A percentile compares a stretch with the other conserved stretches of the same genome.
Evolutionary conservation across 2,888 invertebrate genomes (phyloP).

Genomic region (Papilio protenor): DNA sequence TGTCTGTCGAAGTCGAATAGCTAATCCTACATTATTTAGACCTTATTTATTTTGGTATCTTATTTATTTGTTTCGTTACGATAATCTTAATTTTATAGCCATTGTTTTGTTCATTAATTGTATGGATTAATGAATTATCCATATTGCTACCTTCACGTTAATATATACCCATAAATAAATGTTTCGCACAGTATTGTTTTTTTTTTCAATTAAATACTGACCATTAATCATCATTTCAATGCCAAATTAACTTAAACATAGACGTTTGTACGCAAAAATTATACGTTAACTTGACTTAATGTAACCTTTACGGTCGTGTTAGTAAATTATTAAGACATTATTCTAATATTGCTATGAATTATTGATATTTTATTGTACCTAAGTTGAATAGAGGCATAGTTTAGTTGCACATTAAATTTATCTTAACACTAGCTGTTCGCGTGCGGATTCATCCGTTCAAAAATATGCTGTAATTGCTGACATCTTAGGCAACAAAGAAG

Average conservation of each 20-base stretch:
- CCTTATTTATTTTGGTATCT: background rate
- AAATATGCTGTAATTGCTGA: too few relatives aligned
- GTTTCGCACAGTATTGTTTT: constrained; percentile 4
- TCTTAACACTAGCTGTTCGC: too few relatives aligned
- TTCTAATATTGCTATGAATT: constrained; percentile 15
- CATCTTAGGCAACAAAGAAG: too few relatives aligned
- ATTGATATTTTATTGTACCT: constrained; percentile 14
- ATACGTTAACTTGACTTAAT: constrained; percentile 37
- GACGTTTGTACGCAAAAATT: constrained; percentile 22
- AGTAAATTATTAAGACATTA: constrained; percentile 38
- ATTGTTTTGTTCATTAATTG: background rate
- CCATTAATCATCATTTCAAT: constrained; percentile 35
- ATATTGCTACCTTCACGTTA: background rate
- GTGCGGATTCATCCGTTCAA: too few relatives aligned
- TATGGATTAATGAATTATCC: background rate
- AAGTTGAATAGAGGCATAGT: background rate
- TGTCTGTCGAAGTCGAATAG: constrained; percentile 16
- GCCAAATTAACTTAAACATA: constrained; percentile 16
- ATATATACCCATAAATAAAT: constrained; percentile 6
- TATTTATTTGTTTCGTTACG: background rate
- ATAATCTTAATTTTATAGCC: background rate
- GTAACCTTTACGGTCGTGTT: constrained; percentile 35
- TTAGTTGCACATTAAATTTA: background rate
- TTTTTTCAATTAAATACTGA: constrained; percentile 11
- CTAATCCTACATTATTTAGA: constrained; percentile 23